Evolutionary conservation across 2,888 invertebrate species (phyloP), one percentile per base, ranked within the genome.

Genomic region (Poecilus cupreus): DNA sequence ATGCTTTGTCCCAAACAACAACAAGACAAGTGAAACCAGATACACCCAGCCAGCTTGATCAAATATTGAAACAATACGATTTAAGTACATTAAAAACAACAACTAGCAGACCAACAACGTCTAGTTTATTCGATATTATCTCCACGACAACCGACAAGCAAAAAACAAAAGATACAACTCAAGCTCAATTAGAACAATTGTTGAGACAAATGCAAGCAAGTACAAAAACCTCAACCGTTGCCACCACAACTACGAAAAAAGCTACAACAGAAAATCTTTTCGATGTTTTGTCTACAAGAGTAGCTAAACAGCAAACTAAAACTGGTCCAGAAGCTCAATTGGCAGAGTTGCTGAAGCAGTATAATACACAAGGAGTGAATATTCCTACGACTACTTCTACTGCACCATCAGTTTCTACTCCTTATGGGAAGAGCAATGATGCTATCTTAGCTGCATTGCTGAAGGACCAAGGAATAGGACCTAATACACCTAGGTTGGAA

Each of bases 391-490:
- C 46, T 8, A 46, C 54, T 20, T 84, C 86, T 1, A 84, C 87
- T 0, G 82, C 86, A 8, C 85, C 87, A 1, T 83, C 86, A 5
- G 83, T 86, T 1, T 84, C 86, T 0, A 84, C 87, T 6, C 87
- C 86, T 11, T 92, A 90, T 81, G 93, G 93, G 11, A 92, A 92
- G 85, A 92, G 92, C 82, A 92, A 94, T 85, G 94, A 94, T 82
- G 94, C 94, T 0, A 89, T 94, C 82, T 89, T 94, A 24, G 94
- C 94, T 0, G 93, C 94, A 2, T 88, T 94, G 78, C 89, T 94
- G 70, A 94, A 94, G 88, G 92, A 94, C 85, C 92, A 94, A 86
- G 94, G 94, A 49, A 94, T 94, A 84, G 94, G 93, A 81, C 94
- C 95, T 2, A 91, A 92, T n/a, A 93, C 93, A 82, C 93, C 94